Percentiles rank a stretch among this genome's conserved stretches.
These are phyloP conservation scores for Diploptera punctata DNA, from an alignment of 2,888 invertebrate species.

Conservation along the genomic window DNA sequence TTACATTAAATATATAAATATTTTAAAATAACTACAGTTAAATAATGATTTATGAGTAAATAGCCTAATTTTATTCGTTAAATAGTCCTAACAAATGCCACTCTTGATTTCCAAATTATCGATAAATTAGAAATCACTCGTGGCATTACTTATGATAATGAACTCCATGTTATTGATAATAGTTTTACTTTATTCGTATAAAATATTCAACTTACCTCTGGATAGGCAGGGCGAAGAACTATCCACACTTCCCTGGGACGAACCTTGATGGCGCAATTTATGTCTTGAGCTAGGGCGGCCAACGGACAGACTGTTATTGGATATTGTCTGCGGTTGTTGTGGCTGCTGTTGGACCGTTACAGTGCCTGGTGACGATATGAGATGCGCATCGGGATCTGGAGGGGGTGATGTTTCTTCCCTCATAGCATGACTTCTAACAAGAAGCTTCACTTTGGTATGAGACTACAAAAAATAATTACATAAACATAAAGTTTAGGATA, in stretches of 20 bases:
- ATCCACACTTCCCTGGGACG: constrained; percentile 56
- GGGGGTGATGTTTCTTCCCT: constrained; percentile 74
- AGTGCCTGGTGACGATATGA: constrained; percentile 50
- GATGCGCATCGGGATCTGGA: constrained; percentile 53
- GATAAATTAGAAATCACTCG: too few relatives aligned
- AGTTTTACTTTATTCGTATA: too few relatives aligned
- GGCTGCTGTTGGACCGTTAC: constrained; percentile 51
- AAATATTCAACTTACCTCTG: constrained; percentile 54
- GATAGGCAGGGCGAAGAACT: constrained; percentile 57
- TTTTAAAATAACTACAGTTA: too few relatives aligned
- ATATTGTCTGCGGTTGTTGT: constrained; percentile 36
- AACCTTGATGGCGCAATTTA: constrained; percentile 56
- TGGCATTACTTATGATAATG: too few relatives aligned
- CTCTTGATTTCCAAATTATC: too few relatives aligned
- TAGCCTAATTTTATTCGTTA: too few relatives aligned
- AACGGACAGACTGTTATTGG: constrained; percentile 42
- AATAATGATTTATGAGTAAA: too few relatives aligned
- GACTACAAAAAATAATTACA: too few relatives aligned
- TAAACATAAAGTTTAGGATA: too few relatives aligned
- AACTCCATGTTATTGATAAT: too few relatives aligned
- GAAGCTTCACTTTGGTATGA: constrained; percentile 78
- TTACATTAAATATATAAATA: too few relatives aligned
- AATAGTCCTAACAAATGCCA: too few relatives aligned
- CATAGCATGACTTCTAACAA: constrained; percentile 90
- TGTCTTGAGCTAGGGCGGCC: constrained; percentile 52